These are phyloP conservation scores for Nezara viridula DNA, from an alignment of 2,888 invertebrate genomes.

Conservation along the genomic window DNA sequence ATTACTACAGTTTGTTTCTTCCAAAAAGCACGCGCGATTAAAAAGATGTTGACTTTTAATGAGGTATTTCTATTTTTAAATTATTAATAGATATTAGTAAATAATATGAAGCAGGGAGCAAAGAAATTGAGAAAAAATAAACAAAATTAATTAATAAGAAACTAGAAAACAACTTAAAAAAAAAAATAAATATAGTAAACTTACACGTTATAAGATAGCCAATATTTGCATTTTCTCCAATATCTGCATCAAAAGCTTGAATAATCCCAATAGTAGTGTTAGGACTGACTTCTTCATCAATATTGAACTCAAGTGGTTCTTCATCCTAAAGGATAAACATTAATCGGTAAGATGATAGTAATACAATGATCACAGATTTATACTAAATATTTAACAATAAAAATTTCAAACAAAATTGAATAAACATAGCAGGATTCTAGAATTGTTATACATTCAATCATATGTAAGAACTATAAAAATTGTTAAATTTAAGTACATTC, in stretches of 20 bases:
- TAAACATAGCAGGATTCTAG: not conserved
- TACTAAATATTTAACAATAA: not conserved
- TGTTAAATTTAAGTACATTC: too few relatives aligned
- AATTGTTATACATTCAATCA: not conserved
- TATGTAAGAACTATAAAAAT: too few relatives aligned
- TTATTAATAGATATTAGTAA: not conserved
- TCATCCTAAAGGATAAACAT: slow-evolving; percentile 72
- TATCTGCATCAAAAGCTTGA: slow-evolving; percentile 81
- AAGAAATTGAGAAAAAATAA: not conserved
- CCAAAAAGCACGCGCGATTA: too few relatives aligned
- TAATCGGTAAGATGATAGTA: not conserved
- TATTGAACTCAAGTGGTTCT: slow-evolving; percentile 75
- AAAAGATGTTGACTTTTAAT: too few relatives aligned
- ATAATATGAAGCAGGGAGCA: not conserved
- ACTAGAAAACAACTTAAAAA: not conserved
- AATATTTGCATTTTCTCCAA: slow-evolving; percentile 81
- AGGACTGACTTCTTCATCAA: slow-evolving; percentile 78
- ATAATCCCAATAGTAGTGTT: slow-evolving; percentile 79
- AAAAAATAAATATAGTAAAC: slow-evolving; percentile 59
- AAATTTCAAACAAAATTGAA: not conserved
- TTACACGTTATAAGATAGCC: slow-evolving; percentile 80
- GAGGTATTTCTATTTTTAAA: not conserved
- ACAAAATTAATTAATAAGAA: not conserved
- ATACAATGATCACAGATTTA: not conserved
- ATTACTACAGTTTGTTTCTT: not conserved